Base-by-base conservation (phyloP, 1,140 invertebrate species). In the Reticulitermes speratus region DNA sequence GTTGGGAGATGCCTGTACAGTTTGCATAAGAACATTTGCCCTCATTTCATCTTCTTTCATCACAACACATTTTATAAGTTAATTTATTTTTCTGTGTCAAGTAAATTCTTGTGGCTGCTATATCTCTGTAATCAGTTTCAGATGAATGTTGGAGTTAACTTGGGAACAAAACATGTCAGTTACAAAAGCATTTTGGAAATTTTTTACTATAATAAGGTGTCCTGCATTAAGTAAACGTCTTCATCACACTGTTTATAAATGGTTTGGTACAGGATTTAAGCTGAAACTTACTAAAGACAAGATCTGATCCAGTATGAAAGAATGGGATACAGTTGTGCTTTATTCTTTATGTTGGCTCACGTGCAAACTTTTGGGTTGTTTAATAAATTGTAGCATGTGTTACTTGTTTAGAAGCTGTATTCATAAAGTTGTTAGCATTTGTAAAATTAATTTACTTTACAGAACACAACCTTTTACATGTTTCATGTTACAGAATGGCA, bases 1-100 rank as follows among this genome's bases (percentile, higher is more conserved):
- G 65, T 25, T 75, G n/a, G 65, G 65, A 75, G 65, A 30, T 75
- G 65, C 65, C n/a, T 75, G 65, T 75, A 75, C 65, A 75, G 65
- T 75, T 14, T 11, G 7, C 9, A n/a, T n/a, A 75, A 69, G 9
- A 75, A 75, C 25, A 75, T 75, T 75, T 25, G n/a, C 65, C 52
- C 3, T 75, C 65, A 75, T 30, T 75, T 75, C 65, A 75, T 75
- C 65, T 75, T 75, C 25, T 75, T 75, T 75, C 65, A 30, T 30
- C 25, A 75, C n/a, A 30, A 75, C 2, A 75, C 7, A 30, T 30
- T 30, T 75, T 75, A 30, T 75, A 75, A 75, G 59, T 65, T 65
- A 21, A 65, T 75, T 75, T 75, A 75, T 75, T 75, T 75, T 75
- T 75, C 65, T 30, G 65, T 75, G n/a, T 30, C 65, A 75, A 5